Base-by-base conservation (phyloP, 2,888 invertebrate genomes). In the Theretra japonica region DNA sequence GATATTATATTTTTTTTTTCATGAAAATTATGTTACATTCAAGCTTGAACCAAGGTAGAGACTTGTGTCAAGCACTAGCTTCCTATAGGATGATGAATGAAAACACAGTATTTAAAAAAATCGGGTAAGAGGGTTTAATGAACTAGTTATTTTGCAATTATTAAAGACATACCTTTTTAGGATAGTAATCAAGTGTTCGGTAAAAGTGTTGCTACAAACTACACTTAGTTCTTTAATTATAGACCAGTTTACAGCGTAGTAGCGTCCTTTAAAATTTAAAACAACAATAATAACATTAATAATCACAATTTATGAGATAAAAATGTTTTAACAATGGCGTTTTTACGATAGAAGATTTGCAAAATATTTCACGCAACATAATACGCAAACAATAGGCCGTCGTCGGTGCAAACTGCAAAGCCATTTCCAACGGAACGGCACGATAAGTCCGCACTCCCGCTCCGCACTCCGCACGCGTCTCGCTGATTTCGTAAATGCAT, bases 401-500 rank as follows among this genome's bases (percentile, higher is more conserved):
- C 78, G 81, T 78, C 82, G 83, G 81, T 76, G 84, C 83, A 84
- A 85, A 84, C 80, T 76, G 84, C 83, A 84, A 85, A 84, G 84
- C 82, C 80, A 80, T 82, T 84, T 88, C 84, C 85, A 80, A 79
- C 83, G 84, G 86, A 85, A 86, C 82, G 79, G 79, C 80, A 78
- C 84, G 80, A 82, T 79, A 84, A 79, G 77, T 85, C 33, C 41
- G 62, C 41, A 41, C 41, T 41, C 41, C 41, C 41, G 41, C 41
- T 85, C 33, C 41, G 62, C 17, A 65, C 65, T 41, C 82, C 83
- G 88, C 87, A 86, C 82, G 82, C 86, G 87, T 87, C 82, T 87
- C 88, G 84, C 83, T 87, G 88, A 88, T 87, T 89, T 86, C 78
- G 84, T 82, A 85, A 90, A 87, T 83, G 82, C 82, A 72, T 79